Percentiles rank a stretch among this genome's conserved stretches.
Conservation (phyloP, 2,888 invertebrate genomes). For the Lithodes maja region DNA sequence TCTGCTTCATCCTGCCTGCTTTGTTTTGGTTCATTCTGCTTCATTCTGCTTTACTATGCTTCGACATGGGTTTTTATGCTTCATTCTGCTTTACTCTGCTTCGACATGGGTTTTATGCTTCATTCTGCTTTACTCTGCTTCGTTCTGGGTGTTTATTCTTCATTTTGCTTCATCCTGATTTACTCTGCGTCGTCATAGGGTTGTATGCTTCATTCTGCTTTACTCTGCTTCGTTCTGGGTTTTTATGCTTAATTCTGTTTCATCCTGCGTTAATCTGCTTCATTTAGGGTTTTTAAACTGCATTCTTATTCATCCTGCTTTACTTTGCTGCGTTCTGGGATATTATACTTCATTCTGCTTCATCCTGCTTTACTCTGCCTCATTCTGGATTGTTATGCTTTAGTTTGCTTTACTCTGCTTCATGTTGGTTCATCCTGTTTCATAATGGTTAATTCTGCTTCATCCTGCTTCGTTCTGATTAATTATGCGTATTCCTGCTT, state of each 20-base stretch:
- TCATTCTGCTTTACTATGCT: neutral
- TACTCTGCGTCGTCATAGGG: neutral
- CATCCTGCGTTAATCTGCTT: neutral
- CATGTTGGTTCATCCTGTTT: neutral
- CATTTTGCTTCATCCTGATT: neutral
- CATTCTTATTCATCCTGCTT: neutral
- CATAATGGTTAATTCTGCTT: neutral
- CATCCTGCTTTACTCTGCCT: neutral
- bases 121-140: neutral
- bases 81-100: neutral
- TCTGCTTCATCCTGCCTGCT: neutral
- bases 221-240: neutral
- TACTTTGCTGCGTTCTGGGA: neutral
- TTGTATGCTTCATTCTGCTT: neutral
- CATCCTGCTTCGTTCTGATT: neutral
- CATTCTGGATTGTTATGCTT: neutral
- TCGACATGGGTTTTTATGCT: neutral
- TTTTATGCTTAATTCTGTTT: neutral
- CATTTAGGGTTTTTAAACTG: neutral
- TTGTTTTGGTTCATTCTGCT: neutral
- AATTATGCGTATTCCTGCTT: neutral
- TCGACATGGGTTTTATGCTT: neutral
- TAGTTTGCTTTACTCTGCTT: neutral
- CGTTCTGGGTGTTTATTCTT: neutral
- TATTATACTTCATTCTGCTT: neutral